These are phyloP conservation scores for Diphyllodes magnificus DNA, from an alignment of 2,113 vertebrate species.

Conservation along the genomic window DNA sequence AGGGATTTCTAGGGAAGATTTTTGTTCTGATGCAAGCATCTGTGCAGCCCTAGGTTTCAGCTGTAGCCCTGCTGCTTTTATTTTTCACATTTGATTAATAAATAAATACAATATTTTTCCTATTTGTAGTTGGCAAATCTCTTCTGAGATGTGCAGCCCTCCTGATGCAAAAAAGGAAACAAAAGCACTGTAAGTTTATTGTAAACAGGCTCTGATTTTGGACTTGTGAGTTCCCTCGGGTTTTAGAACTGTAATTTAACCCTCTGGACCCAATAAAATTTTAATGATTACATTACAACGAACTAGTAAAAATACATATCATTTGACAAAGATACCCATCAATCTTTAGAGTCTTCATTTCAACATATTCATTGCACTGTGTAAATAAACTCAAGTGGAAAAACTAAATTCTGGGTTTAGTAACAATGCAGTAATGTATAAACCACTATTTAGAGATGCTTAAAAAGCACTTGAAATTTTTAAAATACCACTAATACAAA, in stretches of 20 bases:
- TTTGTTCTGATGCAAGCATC: neutral
- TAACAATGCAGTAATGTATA: neutral
- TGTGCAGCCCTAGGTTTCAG: neutral
- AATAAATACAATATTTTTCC: neutral
- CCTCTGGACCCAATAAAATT: neutral
- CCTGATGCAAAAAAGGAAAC: neutral
- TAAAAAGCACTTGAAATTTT: neutral
- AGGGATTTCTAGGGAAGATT: neutral
- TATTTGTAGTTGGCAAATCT: neutral
- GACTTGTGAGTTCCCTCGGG: neutral
- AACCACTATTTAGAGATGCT: neutral
- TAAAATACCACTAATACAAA: neutral
- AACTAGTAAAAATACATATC: neutral
- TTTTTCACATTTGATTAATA: conserved; percentile 24
- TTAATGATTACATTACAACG: neutral
- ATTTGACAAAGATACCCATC: neutral
- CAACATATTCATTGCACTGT: neutral
- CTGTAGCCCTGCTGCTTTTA: neutral
- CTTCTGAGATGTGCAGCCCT: neutral
- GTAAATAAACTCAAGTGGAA: neutral
- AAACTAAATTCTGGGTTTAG: neutral
- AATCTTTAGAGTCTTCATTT: neutral
- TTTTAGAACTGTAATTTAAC: neutral
- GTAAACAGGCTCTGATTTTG: neutral
- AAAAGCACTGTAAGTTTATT: neutral